Conservation (phyloP, 2,113 vertebrate species). For the Numenius arquata region DNA sequence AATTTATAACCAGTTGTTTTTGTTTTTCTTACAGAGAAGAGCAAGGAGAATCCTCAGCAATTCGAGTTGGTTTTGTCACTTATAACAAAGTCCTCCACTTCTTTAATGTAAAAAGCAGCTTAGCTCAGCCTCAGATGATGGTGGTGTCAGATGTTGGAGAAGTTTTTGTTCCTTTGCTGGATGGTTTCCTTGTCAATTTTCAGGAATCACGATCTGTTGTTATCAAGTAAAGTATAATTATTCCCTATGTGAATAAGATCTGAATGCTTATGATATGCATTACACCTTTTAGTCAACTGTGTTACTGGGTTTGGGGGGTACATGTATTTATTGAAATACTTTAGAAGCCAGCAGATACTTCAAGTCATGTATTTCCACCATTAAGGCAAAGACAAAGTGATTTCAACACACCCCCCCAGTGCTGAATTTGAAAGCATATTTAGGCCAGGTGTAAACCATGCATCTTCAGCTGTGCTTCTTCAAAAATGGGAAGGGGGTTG, state of each 20-base stretch:
- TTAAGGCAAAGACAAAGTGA: not conserved
- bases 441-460: not conserved
- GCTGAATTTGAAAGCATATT: not conserved
- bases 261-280: not conserved
- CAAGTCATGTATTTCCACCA: not conserved
- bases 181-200: conserved; percentile 93
- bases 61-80: conserved; percentile 92
- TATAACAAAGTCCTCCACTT: conserved; percentile 96
- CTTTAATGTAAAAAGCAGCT: conserved; percentile 92
- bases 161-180: conserved; percentile 91
- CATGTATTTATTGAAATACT: not conserved
- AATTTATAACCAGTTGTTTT: not conserved
- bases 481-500: not conserved
- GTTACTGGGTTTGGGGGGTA: not conserved
- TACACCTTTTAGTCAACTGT: not conserved
- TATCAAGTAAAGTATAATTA: conserved; percentile 79
- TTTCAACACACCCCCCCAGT: fast-evolving
- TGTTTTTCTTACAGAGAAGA: conserved; percentile 79
- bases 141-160: conserved; percentile 92
- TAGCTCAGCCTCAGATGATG: conserved; percentile 99
- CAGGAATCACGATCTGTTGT: conserved; percentile 88
- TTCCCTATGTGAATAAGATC: not conserved
- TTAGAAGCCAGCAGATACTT: not conserved
- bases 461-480: not conserved
- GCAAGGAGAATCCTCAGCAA: conserved; percentile 77